Percentiles rank a stretch among this genome's conserved stretches.
Conservation (phyloP, 1,140 invertebrate genomes). For the Nomia melanderi region DNA sequence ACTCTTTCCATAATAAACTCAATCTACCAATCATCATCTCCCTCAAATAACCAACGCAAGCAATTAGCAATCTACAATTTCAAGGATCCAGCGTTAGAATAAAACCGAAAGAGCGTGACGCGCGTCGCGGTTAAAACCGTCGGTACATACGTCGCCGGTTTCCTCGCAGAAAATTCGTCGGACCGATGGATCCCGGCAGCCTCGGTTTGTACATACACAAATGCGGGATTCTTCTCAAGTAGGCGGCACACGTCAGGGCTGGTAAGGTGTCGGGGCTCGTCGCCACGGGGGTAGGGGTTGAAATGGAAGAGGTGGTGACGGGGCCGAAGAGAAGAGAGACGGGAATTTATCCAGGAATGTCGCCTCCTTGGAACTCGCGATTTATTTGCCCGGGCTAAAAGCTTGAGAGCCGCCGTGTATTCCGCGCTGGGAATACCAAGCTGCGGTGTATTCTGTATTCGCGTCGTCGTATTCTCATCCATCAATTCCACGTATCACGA, state of each 20-base stretch:
- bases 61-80: no score
- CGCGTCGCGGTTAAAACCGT: neutral
- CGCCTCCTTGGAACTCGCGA: conserved; percentile 56
- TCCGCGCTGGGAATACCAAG: conserved; percentile 56
- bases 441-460: conserved; percentile 57
- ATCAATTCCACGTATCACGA: conserved; percentile 59
- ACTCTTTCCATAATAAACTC: no score
- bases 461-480: conserved; percentile 58
- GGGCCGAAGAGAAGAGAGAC: conserved; percentile 41
- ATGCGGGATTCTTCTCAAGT: conserved; percentile 47
- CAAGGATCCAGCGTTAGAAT: no score
- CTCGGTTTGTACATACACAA: conserved; percentile 37
- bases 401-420: conserved; percentile 62
- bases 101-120: neutral
- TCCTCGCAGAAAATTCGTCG: conserved; percentile 20
- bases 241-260: conserved; percentile 53
- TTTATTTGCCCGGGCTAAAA: conserved; percentile 66
- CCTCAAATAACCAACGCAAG: no score
- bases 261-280: conserved; percentile 29
- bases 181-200: conserved; percentile 6
- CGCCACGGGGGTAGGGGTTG: neutral
- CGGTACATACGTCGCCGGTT: neutral
- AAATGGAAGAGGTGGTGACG: neutral
- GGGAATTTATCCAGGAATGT: conserved; percentile 54
- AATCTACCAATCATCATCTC: no score